Percentiles rank a stretch among this genome's conserved stretches.
phyloP scores from a whole-genome alignment of 2,888 invertebrate genomes.

The Ectropis crepuscularia region DNA sequence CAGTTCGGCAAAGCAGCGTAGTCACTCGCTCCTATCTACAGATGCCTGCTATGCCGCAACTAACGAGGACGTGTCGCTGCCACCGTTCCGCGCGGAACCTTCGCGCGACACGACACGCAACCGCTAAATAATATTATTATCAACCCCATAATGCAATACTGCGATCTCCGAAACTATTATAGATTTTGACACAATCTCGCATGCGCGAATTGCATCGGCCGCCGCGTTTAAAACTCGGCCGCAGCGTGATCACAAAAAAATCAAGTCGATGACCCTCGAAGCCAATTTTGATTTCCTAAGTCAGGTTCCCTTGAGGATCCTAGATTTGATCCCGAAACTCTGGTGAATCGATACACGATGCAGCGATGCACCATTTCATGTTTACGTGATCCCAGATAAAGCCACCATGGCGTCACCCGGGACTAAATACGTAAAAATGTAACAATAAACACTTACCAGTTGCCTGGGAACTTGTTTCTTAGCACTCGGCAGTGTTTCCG shows the following conservation, averaged over 20 bases:
- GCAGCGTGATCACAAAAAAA: constrained; percentile 77
- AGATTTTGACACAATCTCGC: constrained; percentile 83
- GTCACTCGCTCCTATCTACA: constrained; percentile 46
- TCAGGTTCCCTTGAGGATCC: constrained; percentile 48
- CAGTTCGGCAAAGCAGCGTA: constrained; percentile 41
- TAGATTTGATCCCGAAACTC: constrained; percentile 61
- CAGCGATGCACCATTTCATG: constrained; percentile 85
- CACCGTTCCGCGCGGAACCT: constrained; percentile 46
- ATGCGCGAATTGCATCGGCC: constrained; percentile 82
- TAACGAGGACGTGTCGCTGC: constrained; percentile 59
- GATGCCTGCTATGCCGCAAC: constrained; percentile 67
- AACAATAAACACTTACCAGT: constrained; percentile 86
- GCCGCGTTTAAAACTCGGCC: constrained; percentile 82
- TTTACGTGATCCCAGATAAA: constrained; percentile 87
- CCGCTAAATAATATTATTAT: constrained; percentile 53
- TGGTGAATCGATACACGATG: constrained; percentile 82
- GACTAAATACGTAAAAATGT: constrained; percentile 82
- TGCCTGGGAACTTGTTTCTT: constrained; percentile 86
- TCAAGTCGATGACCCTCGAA: constrained; percentile 72
- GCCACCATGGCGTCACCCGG: constrained; percentile 87
- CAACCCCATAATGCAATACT: constrained; percentile 64
- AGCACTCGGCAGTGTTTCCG: constrained; percentile 84
- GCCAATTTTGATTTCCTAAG: constrained; percentile 57
- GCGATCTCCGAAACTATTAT: constrained; percentile 78
- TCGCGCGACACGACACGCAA: constrained; percentile 57